Percentiles rank a stretch among this genome's conserved stretches.
phyloP scores from a whole-genome alignment of 2,797 vertebrate genomes.

The Gallinago stenura region DNA sequence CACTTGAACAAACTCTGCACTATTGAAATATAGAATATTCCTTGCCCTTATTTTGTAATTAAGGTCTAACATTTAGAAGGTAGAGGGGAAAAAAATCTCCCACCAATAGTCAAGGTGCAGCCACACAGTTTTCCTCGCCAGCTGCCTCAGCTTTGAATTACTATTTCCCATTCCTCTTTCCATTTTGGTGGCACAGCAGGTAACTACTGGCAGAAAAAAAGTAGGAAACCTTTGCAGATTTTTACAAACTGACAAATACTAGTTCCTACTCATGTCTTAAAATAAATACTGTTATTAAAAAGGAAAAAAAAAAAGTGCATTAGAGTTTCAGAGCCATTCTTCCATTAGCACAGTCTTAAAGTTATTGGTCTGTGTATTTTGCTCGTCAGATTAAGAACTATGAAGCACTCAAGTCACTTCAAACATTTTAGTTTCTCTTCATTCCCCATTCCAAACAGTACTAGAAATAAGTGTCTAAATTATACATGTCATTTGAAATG shows the following conservation, averaged over 20 bases:
- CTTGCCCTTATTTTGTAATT: background rate
- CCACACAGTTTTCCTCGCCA: background rate
- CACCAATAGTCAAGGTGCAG: background rate
- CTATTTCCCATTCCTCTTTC: background rate
- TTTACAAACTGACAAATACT: background rate
- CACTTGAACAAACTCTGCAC: background rate
- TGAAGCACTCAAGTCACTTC: conserved; percentile 58
- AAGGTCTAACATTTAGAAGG: background rate
- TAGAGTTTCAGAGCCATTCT: background rate
- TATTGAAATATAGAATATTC: background rate
- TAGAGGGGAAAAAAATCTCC: background rate
- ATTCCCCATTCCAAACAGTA: conserved; percentile 51
- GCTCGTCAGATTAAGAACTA: conserved; percentile 30
- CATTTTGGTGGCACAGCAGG: background rate
- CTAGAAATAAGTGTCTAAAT: conserved; percentile 69
- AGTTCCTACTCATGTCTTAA: background rate
- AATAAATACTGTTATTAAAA: conserved; percentile 5
- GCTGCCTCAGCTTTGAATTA: background rate
- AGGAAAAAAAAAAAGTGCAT: background rate
- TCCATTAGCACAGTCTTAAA: conserved; percentile 18
- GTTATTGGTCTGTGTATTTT: conserved; percentile 26
- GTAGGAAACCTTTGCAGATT: background rate
- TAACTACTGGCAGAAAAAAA: background rate
- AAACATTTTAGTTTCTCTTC: conserved; percentile 64
- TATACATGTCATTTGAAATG: conserved; percentile 67